phyloP scores from a whole-genome alignment of 2,888 invertebrate species.

The Aplocera efformata region DNA sequence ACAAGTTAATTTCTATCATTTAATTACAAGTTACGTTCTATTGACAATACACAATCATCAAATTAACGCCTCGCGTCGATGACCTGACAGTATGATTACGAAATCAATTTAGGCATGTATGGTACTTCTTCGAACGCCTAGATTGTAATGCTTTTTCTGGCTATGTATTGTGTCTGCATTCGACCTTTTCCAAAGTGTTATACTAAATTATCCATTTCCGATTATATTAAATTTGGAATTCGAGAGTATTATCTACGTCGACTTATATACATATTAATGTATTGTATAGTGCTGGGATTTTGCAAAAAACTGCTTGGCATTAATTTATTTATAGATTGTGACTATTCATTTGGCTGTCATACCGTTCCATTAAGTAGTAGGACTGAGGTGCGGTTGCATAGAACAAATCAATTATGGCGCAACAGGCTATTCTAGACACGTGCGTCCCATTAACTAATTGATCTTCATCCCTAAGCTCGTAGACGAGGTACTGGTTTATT shows the following conservation, averaged over 20 bases:
- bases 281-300: too few species aligned
- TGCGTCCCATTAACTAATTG: slow-evolving; percentile 50
- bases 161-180: too few species aligned
- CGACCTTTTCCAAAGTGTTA: too few species aligned
- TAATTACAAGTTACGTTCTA: slow-evolving; percentile 20
- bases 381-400: slow-evolving; percentile 32
- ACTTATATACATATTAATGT: too few species aligned
- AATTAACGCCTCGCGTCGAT: slow-evolving; percentile 28
- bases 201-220: too few species aligned
- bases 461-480: slow-evolving; percentile 28
- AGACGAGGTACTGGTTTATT: too few species aligned
- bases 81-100: slow-evolving; percentile 35
- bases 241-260: too few species aligned
- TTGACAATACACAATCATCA: slow-evolving; percentile 24
- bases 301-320: too few species aligned
- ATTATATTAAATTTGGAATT: too few species aligned
- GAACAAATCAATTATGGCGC: slow-evolving; percentile 44
- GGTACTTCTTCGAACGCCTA: neutral
- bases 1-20: too few species aligned
- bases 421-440: slow-evolving; percentile 31
- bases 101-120: slow-evolving; percentile 18
- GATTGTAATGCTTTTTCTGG: neutral
- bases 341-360: neutral
- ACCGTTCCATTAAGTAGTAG: slow-evolving; percentile 3
- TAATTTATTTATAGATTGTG: too few species aligned